Evolutionary conservation across 2,113 vertebrate species (phyloP), one percentile per base, ranked within the genome.

Genomic region (Psittacula cyanocephala): DNA sequence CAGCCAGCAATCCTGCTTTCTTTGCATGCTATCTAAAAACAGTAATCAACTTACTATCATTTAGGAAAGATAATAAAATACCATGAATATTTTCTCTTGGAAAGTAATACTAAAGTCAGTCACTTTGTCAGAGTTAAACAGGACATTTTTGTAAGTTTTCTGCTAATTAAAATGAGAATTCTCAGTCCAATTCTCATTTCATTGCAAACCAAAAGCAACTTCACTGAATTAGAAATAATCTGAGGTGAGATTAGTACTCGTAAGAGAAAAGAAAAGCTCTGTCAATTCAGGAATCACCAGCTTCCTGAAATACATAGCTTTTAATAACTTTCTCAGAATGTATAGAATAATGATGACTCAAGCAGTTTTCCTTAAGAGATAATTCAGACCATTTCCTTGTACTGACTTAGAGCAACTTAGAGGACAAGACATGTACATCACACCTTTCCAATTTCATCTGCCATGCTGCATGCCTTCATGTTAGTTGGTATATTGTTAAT

Each of bases 401-500:
- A 10, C 27, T 64, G 57, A 33, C 33, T 65, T 19, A 22, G 6
- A 76, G 59, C 43, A 77, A 49, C 5, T 11, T 4, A 7, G 0
- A 69, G 27, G 6, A 27, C 24, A 76, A 44, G 41, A 28, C 35
- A 24, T 0, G 1, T n/a, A 22, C 9, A n/a, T 17, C 24, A 27
- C 43, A 72, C 47, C 49, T 37, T 7, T 33, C 23, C 12, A 4
- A 24, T 55, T 18, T 24, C 25, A 60, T 5, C 60, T 41, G 46
- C 17, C 24, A 4, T 11, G 19, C 22, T 46, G 15, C 13, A 7
- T 6, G 35, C 64, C 20, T 52, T 52, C 39, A 4, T 1, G 3
- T 2, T 20, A 55, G 49, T 33, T 2, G 0, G 11, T 24, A 23
- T 3, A 12, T 16, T 25, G n/a, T n/a, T 47, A 39, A n/a, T 11